Percentiles rank a stretch among this genome's conserved stretches.
phyloP scores from a whole-genome alignment of 2,797 vertebrate genomes.

The Gymnoscopelus braueri region DNA sequence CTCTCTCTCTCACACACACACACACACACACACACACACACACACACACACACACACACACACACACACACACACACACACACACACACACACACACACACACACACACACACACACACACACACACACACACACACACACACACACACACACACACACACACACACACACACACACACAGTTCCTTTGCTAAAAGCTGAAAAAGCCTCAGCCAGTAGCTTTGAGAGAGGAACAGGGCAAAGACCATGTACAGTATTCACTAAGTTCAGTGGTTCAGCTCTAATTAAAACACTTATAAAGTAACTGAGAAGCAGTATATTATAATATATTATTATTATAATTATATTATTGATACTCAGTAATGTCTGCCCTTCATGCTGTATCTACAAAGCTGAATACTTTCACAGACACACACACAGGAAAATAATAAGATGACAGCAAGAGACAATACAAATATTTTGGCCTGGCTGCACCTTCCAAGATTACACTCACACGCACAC shows the following conservation, averaged over 20 bases:
- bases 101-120: neutral
- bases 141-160: slow-evolving; percentile 20
- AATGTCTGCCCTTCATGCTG: too few species aligned
- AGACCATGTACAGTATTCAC: too few species aligned
- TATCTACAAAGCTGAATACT: too few species aligned
- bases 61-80: slow-evolving; percentile 21
- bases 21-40: neutral
- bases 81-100: slow-evolving; percentile 9
- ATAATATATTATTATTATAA: too few species aligned
- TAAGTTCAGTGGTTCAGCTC: neutral
- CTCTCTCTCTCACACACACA: slow-evolving; percentile 29
- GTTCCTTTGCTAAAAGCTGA: slow-evolving; percentile 53
- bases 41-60: neutral
- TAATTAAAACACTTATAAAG: too few species aligned
- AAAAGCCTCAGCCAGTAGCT: slow-evolving; percentile 34
- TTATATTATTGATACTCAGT: too few species aligned
- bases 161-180: slow-evolving; percentile 42
- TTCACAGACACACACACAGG: neutral
- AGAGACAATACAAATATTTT: slow-evolving; percentile 49
- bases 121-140: slow-evolving; percentile 24
- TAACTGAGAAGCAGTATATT: too few species aligned
- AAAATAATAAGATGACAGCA: slow-evolving; percentile 25
- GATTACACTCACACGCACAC: slow-evolving; percentile 25
- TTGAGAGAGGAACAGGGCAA: neutral
- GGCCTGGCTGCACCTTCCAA: slow-evolving; percentile 22